These are phyloP conservation scores for Pseudolycoriella hygida DNA, from an alignment of 2,888 invertebrate genomes.

Conservation along the genomic window DNA sequence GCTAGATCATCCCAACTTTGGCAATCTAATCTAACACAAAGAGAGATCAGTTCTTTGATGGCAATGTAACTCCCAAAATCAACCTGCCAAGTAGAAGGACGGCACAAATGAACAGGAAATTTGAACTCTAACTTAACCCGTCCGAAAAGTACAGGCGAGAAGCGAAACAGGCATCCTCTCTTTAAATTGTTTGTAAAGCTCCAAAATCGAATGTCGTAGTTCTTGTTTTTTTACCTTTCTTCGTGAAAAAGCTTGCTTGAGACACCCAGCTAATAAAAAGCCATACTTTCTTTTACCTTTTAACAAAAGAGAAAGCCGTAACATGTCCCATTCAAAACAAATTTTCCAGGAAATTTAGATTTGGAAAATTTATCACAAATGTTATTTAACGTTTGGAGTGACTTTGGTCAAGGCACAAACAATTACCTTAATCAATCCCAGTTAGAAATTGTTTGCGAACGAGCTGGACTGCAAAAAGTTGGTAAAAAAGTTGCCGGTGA, in stretches of 20 bases:
- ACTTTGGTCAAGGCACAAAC: constrained; percentile 34
- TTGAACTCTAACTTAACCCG: no score
- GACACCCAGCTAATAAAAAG: no score
- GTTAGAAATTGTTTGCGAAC: constrained; percentile 43
- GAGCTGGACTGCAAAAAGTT: constrained; percentile 45
- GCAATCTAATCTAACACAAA: no score
- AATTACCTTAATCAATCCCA: constrained; percentile 37
- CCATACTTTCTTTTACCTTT: no score
- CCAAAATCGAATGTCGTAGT: not conserved
- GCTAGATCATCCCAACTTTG: no score
- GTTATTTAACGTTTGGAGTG: constrained; percentile 43
- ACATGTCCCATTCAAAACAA: not conserved
- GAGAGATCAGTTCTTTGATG: no score
- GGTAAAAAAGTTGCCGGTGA: constrained; percentile 43
- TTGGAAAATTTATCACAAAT: constrained; percentile 34
- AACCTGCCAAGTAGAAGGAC: no score
- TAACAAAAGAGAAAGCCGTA: not conserved
- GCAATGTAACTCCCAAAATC: no score
- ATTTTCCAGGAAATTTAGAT: constrained; percentile 18
- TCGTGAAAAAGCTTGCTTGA: not conserved
- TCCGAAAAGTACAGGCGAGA: no score
- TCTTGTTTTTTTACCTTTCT: not conserved
- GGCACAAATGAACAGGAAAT: no score
- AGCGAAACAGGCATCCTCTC: no score
- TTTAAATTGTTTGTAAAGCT: not conserved